phyloP scores from a whole-genome alignment of 2,888 invertebrate genomes.

The Eustalomyia histrio region DNA sequence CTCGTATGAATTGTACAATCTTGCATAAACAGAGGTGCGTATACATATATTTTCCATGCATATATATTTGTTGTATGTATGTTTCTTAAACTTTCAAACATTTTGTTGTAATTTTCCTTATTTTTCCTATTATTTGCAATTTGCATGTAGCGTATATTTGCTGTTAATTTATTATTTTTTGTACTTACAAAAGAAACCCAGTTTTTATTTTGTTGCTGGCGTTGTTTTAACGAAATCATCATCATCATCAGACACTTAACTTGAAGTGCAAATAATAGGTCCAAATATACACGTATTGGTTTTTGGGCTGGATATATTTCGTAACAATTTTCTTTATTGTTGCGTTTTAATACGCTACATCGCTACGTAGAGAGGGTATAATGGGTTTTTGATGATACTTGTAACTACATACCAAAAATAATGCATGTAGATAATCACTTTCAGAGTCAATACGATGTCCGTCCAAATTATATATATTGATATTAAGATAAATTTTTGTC shows the following conservation, averaged over 20 bases:
- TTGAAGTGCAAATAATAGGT: slow-evolving; percentile 49
- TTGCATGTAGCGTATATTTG: neutral
- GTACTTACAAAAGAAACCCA: neutral
- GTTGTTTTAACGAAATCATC: slow-evolving; percentile 33
- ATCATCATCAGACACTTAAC: slow-evolving; percentile 48
- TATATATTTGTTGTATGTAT: neutral
- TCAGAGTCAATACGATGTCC: too few species aligned
- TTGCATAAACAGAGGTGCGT: slow-evolving; percentile 20
- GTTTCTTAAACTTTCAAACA: neutral
- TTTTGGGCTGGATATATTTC: slow-evolving; percentile 18
- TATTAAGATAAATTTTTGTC: too few species aligned
- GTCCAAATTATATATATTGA: too few species aligned
- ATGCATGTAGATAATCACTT: too few species aligned
- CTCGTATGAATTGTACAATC: neutral
- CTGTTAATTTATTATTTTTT: neutral
- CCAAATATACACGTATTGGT: slow-evolving; percentile 27
- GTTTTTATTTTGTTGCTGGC: neutral
- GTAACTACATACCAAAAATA: too few species aligned
- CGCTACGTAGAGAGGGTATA: too few species aligned
- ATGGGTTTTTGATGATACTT: too few species aligned
- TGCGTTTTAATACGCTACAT: neutral
- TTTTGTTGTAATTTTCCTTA: neutral
- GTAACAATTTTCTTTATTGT: slow-evolving; percentile 27
- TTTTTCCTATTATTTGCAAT: slow-evolving; percentile 1
- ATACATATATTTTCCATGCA: neutral